phyloP scores from a whole-genome alignment of 2,888 invertebrate species.

The Cinara cedri region DNA sequence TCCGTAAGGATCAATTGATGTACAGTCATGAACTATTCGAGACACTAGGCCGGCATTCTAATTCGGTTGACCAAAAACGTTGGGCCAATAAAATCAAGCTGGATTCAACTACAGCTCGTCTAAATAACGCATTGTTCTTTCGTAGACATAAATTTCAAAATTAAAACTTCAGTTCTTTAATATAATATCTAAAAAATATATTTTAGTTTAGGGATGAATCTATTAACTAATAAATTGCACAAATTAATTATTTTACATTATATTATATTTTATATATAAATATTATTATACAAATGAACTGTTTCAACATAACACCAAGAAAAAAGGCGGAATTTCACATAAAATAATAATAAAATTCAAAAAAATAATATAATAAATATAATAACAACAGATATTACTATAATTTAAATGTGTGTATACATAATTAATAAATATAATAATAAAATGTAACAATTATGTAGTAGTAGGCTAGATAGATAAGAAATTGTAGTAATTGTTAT shows the following conservation, averaged over 20 bases:
- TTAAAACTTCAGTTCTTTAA: slow-evolving; percentile 15
- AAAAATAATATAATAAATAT: slow-evolving; percentile 41
- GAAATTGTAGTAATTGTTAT: slow-evolving; percentile 39
- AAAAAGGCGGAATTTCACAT: slow-evolving; percentile 22
- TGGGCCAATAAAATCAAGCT: slow-evolving; percentile 37
- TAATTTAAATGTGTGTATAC: slow-evolving; percentile 29
- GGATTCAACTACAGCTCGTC: slow-evolving; percentile 20
- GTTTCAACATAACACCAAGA: slow-evolving; percentile 39
- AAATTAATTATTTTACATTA: slow-evolving; percentile 38
- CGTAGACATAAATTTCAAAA: slow-evolving; percentile 53
- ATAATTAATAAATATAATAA: slow-evolving; percentile 30
- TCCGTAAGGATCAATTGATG: slow-evolving; percentile 17
- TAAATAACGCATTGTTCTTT: slow-evolving; percentile 47
- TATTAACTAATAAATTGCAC: slow-evolving; percentile 15
- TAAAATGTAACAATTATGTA: slow-evolving; percentile 39
- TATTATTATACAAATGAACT: slow-evolving; percentile 36
- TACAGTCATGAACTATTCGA: slow-evolving; percentile 41
- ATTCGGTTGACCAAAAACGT: slow-evolving; percentile 16
- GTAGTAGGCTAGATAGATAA: slow-evolving; percentile 19
- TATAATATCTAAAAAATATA: slow-evolving; percentile 25
- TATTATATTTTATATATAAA: slow-evolving; percentile 11
- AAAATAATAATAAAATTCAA: slow-evolving; percentile 39
- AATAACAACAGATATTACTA: slow-evolving; percentile 49
- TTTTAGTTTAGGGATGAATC: slow-evolving; percentile 27
- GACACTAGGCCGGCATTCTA: slow-evolving; percentile 6